phyloP scores from a whole-genome alignment of 2,113 vertebrate species.

The Hymenochirus boettgeri region DNA sequence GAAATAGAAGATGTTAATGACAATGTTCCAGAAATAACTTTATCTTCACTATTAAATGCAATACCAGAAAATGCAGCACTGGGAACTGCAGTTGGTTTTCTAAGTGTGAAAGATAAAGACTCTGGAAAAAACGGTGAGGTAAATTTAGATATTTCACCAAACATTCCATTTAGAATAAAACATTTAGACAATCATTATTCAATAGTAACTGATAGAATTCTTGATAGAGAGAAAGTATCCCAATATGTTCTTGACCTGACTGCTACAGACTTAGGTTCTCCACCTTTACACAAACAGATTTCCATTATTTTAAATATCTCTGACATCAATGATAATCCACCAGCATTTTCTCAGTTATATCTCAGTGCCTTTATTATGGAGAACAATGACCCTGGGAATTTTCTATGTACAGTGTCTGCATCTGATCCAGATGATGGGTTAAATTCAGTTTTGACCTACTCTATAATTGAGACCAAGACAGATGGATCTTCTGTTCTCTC shows the following conservation, averaged over 20 bases:
- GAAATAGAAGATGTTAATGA: slow-evolving; percentile 68
- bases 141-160: slow-evolving; percentile 60
- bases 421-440: slow-evolving; percentile 63
- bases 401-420: slow-evolving; percentile 73
- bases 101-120: slow-evolving; percentile 72
- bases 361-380: slow-evolving; percentile 68
- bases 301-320: slow-evolving; percentile 66
- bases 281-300: slow-evolving; percentile 62
- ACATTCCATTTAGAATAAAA: slow-evolving; percentile 72
- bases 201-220: slow-evolving; percentile 64
- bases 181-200: slow-evolving; percentile 84
- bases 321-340: slow-evolving; percentile 82
- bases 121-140: slow-evolving; percentile 68
- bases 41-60: slow-evolving; percentile 64
- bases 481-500: slow-evolving; percentile 64
- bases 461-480: slow-evolving; percentile 58
- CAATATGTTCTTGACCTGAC: slow-evolving; percentile 62
- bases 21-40: slow-evolving; percentile 63
- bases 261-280: slow-evolving; percentile 69
- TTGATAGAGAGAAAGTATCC: slow-evolving; percentile 68
- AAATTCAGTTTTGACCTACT: slow-evolving; percentile 69
- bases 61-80: slow-evolving; percentile 66
- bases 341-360: slow-evolving; percentile 60
- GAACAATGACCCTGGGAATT: slow-evolving; percentile 68
- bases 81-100: slow-evolving; percentile 72